Evolutionary conservation across 1,140 invertebrate genomes (phyloP).

Genomic region (Yoshiicerus persimilis): DNA sequence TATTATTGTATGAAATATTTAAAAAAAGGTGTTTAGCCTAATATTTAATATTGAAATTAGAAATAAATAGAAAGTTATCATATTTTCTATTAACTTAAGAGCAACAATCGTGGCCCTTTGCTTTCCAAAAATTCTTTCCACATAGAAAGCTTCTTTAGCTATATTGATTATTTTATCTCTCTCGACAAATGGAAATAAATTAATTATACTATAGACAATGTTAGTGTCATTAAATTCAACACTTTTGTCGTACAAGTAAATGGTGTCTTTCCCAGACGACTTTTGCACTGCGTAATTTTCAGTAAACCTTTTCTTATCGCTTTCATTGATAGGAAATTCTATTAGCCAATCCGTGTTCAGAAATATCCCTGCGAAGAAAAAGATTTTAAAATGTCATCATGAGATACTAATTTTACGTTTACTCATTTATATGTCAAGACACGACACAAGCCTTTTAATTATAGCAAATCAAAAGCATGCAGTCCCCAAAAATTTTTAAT

Average conservation of each 20-base stretch:
- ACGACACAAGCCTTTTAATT: too few species aligned
- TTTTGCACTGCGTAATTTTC: background rate
- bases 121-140: background rate
- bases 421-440: too few species aligned
- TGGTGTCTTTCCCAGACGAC: background rate
- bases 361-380: too few species aligned
- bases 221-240: background rate
- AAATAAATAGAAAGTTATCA: background rate
- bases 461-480: too few species aligned
- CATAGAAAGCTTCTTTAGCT: background rate
- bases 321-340: background rate
- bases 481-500: too few species aligned
- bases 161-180: background rate
- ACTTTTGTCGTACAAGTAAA: background rate
- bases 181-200: background rate
- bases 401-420: too few species aligned
- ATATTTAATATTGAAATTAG: background rate
- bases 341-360: background rate
- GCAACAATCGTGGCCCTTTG: background rate
- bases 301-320: background rate
- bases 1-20: too few species aligned
- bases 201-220: background rate
- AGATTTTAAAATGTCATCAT: too few species aligned
- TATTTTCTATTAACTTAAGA: background rate
- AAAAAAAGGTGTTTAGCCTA: too few species aligned